Evolutionary conservation across 2,888 invertebrate genomes (phyloP).

Genomic region (Sturmia bella): DNA sequence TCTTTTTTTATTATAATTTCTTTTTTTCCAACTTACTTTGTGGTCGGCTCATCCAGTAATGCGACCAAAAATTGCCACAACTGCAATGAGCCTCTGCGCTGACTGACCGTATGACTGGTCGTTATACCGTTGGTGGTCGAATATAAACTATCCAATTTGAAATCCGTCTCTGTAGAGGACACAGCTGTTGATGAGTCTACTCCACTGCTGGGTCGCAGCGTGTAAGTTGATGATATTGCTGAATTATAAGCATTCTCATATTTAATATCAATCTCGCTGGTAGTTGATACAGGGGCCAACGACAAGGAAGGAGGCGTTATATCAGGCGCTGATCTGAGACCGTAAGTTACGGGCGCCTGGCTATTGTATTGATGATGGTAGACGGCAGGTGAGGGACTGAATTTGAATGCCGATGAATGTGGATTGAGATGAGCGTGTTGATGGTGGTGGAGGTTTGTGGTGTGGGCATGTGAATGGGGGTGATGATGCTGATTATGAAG

Average conservation of each 20-base stretch:
- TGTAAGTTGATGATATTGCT: constrained; percentile 79
- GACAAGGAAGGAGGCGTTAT: constrained; percentile 71
- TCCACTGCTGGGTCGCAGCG: constrained; percentile 76
- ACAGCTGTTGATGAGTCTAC: constrained; percentile 79
- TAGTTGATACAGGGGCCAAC: constrained; percentile 72
- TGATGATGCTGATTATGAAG: constrained; percentile 71
- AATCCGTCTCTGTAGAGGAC: constrained; percentile 79
- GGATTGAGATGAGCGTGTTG: constrained; percentile 71
- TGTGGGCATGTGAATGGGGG: constrained; percentile 53
- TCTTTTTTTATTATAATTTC: background rate
- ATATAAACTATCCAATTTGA: constrained; percentile 79
- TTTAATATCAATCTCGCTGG: constrained; percentile 77
- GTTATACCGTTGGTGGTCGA: constrained; percentile 77
- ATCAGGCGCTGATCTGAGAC: constrained; percentile 73
- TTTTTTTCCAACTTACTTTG: constrained; percentile 77
- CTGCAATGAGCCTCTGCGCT: constrained; percentile 92
- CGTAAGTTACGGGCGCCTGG: constrained; percentile 67
- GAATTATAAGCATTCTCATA: constrained; percentile 80
- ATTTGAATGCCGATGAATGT: constrained; percentile 73
- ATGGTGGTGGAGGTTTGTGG: constrained; percentile 71
- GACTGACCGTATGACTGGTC: constrained; percentile 81
- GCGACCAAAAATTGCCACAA: constrained; percentile 97
- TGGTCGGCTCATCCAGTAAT: constrained; percentile 86
- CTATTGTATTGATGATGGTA: constrained; percentile 73
- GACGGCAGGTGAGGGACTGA: constrained; percentile 74